Base-by-base conservation (phyloP, 2,888 invertebrate genomes). In the Frankliniella fusca region DNA sequence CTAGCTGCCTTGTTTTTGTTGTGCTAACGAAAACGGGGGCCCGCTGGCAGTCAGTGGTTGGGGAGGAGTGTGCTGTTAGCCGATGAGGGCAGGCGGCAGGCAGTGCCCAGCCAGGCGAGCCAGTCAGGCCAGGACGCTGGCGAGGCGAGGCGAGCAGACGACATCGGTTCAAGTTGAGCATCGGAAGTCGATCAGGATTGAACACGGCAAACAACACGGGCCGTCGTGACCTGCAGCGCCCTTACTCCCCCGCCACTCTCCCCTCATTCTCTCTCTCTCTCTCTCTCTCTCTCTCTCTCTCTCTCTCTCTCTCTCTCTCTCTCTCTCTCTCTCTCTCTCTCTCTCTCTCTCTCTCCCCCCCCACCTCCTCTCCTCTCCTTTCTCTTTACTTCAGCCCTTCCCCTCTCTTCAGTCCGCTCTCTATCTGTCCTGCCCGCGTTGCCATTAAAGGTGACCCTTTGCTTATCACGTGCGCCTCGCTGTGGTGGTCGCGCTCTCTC, bases 171-270 rank as follows among this genome's bases (percentile, higher is more conserved):
- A 76, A 27, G 23, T 76, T 76, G 70, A 76, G 70, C 70, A 76
- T 76, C 70, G 70, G 70, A 76, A 76, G 70, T 76, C 70, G 70
- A 76, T 76, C 27, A 27, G 70, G 70, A 23, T 76, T 76, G 70
- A 76, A 76, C 70, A 76, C 70, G 70, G 70, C 70, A 12, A 76
- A 76, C 70, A 76, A 76, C 70, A 76, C 70, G 27, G 38, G 23
- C 70, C 3, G 70, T 38, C 38, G 38, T 38, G 38, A 38, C 38
- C 38, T 61, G 20, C 61, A 20, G 20, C 61, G 61, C 61, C 61
- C 61, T 15, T 61, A n/a, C 61, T 7, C 61, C 15, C 18, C 18
- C 54, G 1, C 54, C 8, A 1, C 54, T 18, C 54, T 54, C 18
- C 54, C 8, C 54, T 54, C 18, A 3, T 18, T 9, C 8, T 7